Evolutionary conservation across 2,113 vertebrate genomes (phyloP).

Genomic region (Odocoileus virginianus): DNA sequence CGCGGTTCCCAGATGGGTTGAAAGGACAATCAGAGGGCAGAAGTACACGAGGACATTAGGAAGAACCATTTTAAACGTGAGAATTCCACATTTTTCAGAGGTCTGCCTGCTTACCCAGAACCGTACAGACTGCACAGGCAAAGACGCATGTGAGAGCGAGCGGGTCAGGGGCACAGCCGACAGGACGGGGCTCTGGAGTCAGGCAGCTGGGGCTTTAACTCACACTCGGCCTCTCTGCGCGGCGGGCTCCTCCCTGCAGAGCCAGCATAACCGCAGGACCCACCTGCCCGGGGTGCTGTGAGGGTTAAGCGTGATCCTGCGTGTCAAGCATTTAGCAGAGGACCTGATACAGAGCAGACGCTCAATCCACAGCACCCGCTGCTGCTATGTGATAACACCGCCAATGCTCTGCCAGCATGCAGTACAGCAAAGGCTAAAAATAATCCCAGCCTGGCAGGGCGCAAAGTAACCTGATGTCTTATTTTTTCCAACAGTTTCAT

Average conservation of each 20-base stretch:
- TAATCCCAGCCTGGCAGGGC: not conserved
- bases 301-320: not conserved
- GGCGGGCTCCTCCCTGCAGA: not conserved
- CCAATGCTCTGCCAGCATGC: not conserved
- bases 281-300: rapidly evolving
- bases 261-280: not conserved
- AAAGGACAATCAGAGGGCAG: not conserved
- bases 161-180: rapidly evolving
- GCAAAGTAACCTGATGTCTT: not conserved
- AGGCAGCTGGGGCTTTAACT: not conserved
- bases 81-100: not conserved
- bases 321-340: not conserved
- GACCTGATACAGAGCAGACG: not conserved
- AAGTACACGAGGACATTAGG: not conserved
- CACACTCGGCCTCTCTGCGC: not conserved
- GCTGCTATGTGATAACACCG: not conserved
- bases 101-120: not conserved
- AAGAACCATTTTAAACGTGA: not conserved
- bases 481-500: constrained; percentile 15
- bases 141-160: not conserved
- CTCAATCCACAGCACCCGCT: not conserved
- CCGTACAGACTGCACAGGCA: not conserved
- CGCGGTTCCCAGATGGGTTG: not conserved
- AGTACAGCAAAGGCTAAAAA: constrained; percentile 40
- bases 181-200: rapidly evolving